phyloP scores from a whole-genome alignment of 2,797 vertebrate species.

The Morelia viridis region DNA sequence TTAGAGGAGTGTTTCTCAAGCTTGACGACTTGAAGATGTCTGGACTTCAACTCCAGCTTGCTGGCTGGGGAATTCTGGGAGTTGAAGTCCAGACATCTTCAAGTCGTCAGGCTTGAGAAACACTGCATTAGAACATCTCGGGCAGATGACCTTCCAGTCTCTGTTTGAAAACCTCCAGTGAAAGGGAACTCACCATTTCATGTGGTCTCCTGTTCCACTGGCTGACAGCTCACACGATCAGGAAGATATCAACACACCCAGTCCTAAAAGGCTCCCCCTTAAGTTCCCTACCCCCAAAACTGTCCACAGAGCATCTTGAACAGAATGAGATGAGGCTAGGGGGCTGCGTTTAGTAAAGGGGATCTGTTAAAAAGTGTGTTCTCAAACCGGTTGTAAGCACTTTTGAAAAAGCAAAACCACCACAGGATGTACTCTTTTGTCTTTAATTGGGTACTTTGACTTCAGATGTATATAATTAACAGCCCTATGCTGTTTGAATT shows the following conservation, averaged over 20 bases:
- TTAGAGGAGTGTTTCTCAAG: too few species aligned
- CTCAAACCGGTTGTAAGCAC: neutral
- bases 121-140: neutral
- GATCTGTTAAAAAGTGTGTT: neutral
- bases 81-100: too few species aligned
- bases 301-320: neutral
- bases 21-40: neutral
- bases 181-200: neutral
- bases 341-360: neutral
- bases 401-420: neutral
- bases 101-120: too few species aligned
- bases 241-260: neutral
- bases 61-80: too few species aligned
- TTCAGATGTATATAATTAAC: constrained; percentile 40
- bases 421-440: constrained; percentile 14
- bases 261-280: neutral
- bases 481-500: constrained; percentile 10
- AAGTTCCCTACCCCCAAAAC: neutral
- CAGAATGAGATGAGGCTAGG: neutral
- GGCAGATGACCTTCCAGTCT: neutral
- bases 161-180: neutral
- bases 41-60: neutral
- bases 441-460: constrained; percentile 31
- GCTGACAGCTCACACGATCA: neutral
- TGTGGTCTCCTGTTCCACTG: neutral